Evolutionary conservation across 2,113 vertebrate genomes (phyloP), one percentile per base, ranked within the genome.

Genomic region (Perognathus longimembris): DNA sequence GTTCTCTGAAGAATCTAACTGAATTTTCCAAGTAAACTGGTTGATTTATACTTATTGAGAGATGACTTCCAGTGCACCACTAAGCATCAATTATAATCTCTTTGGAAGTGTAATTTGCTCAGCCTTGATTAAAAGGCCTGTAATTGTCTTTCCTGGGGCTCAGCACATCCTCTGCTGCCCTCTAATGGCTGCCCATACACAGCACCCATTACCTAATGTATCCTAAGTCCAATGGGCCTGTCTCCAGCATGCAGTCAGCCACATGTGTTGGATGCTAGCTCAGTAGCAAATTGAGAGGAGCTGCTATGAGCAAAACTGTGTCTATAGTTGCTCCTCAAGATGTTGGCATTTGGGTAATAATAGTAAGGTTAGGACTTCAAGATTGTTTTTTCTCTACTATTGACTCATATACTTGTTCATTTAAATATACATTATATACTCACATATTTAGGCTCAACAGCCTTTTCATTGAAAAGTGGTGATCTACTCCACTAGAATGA

Each of bases 31-130:
- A 93, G 92, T 92, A 94, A 94, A 85, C 67, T 75, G 64, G 64
- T 78, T 96, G 93, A 95, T 96, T 96, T 96, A 95, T 95, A 42
- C 81, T 93, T 93, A 85, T 9, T 77, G 67, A 90, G 81, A 89
- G 83, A 94, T 66, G 63, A 95, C 83, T 94, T 92, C 89, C 80
- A 85, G 93, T 89, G 54, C 11, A 84, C 78, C 67, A 66, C 59
- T 94, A 34, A 64, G 89, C 76, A 92, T 95, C 94, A 95, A 36
- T 96, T 94, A 89, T 66, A 92, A 70, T 97, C 91, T 95, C 67
- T 84, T 92, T 76, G 42, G 79, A 95, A 95, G 75, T 90, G 75
- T 82, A 88, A 89, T 95, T 96, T 96, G 75, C 83, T 36, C 57
- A 77, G 76, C 38, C 67, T 89, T 97, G 84, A 94, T 96, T 91